A percentile compares a stretch with the other conserved stretches of the same genome.
Conservation (phyloP, 2,797 vertebrate species). For the Diglossa cyanea region DNA sequence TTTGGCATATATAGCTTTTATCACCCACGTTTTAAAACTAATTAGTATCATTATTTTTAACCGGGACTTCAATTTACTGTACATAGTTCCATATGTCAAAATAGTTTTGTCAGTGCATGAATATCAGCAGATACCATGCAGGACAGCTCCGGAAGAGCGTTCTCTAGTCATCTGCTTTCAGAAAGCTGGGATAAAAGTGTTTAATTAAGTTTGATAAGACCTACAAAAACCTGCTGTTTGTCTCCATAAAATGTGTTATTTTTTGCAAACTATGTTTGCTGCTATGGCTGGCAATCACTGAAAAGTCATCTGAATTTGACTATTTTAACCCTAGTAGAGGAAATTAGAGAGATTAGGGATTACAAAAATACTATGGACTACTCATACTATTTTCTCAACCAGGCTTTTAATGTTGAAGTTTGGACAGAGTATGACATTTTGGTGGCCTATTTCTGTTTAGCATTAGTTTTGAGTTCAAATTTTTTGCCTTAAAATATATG, state of each 20-base stretch:
- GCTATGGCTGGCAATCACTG: neutral
- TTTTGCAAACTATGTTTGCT: neutral
- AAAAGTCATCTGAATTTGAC: neutral
- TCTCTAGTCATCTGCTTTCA: neutral
- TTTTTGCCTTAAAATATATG: neutral
- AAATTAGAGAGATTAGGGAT: neutral
- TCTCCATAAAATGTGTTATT: neutral
- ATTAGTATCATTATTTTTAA: constrained; percentile 1
- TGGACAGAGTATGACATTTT: neutral
- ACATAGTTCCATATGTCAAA: neutral
- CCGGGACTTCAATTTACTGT: neutral
- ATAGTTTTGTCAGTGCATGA: neutral
- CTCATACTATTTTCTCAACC: neutral
- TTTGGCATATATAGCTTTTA: neutral
- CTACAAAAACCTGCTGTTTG: neutral
- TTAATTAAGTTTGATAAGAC: neutral
- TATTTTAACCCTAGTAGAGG: neutral
- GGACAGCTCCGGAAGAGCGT: neutral
- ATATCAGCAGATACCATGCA: neutral
- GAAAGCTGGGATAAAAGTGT: neutral
- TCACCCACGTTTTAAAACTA: neutral
- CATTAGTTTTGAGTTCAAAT: neutral
- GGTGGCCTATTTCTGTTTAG: neutral
- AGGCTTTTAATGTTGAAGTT: neutral
- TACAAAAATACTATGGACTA: neutral